These are phyloP conservation scores for Sipha maydis DNA, from an alignment of 2,888 invertebrate species.

Conservation along the genomic window DNA sequence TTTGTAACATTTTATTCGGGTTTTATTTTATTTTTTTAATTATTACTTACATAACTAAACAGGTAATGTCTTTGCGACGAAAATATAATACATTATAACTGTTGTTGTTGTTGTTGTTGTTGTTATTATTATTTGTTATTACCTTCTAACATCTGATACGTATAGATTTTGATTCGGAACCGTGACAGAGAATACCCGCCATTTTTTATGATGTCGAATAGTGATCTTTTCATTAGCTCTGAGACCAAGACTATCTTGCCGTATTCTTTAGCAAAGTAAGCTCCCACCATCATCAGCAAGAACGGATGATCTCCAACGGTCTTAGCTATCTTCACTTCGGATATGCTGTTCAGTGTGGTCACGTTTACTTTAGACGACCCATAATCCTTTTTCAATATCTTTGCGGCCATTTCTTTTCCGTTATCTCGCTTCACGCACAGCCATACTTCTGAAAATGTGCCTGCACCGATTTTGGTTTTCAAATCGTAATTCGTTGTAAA, in stretches of 20 bases:
- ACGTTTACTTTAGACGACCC: background rate
- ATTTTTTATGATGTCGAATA: constrained; percentile 26
- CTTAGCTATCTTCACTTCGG: constrained; percentile 16
- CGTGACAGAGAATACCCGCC: background rate
- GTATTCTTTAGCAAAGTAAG: background rate
- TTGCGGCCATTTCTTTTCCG: constrained; percentile 22
- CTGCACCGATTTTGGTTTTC: background rate
- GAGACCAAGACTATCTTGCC: constrained; percentile 10
- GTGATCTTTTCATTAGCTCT: constrained; percentile 33
- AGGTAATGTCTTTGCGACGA: too few relatives aligned
- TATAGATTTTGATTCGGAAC: constrained; percentile 70
- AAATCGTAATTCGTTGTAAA: background rate
- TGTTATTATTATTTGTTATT: background rate
- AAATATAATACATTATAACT: too few relatives aligned
- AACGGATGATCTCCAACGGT: constrained; percentile 12
- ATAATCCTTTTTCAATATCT: constrained; percentile 32
- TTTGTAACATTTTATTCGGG: background rate
- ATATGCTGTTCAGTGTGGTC: background rate
- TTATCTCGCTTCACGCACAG: constrained; percentile 7
- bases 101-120: too few relatives aligned
- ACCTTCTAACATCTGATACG: constrained; percentile 74
- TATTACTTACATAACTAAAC: too few relatives aligned
- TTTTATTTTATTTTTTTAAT: too few relatives aligned
- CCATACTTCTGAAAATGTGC: constrained; percentile 37
- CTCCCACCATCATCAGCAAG: background rate